Evolutionary conservation across 2,888 invertebrate genomes (phyloP).

Genomic region (Cryptophagus acutangulus): DNA sequence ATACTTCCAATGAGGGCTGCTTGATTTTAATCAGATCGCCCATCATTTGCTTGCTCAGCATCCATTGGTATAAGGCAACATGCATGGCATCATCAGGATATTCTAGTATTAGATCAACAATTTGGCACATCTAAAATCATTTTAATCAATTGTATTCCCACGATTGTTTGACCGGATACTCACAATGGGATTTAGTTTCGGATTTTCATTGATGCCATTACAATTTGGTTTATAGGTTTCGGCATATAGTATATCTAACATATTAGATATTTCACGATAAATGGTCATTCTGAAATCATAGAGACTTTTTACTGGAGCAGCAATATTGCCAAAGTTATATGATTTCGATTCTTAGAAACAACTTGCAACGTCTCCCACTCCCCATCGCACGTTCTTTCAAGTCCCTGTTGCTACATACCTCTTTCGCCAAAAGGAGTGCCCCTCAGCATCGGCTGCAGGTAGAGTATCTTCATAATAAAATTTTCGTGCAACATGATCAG

Average conservation of each 20-base stretch:
- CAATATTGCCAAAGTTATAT: too few species aligned
- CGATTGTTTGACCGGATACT: too few species aligned
- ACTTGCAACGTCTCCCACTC: slow-evolving; percentile 8
- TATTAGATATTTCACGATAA: slow-evolving; percentile 79
- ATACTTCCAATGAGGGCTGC: slow-evolving; percentile 70
- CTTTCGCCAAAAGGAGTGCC: slow-evolving; percentile 45
- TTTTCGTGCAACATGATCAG: slow-evolving; percentile 80
- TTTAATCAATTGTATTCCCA: neutral
- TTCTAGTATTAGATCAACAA: slow-evolving; percentile 64
- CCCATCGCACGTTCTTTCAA: neutral
- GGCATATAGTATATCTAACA: slow-evolving; percentile 63
- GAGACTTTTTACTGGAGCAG: too few species aligned
- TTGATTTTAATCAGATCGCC: slow-evolving; percentile 64
- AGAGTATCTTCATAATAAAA: slow-evolving; percentile 77
- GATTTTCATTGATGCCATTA: too few species aligned
- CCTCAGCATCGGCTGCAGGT: slow-evolving; percentile 77
- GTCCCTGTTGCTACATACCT: too few species aligned
- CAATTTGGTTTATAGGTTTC: slow-evolving; percentile 24
- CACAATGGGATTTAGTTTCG: too few species aligned
- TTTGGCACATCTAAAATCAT: slow-evolving; percentile 38
- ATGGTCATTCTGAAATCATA: slow-evolving; percentile 69
- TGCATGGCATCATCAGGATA: slow-evolving; percentile 84
- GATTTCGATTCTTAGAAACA: too few species aligned
- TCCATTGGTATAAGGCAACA: slow-evolving; percentile 89
- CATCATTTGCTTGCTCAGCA: slow-evolving; percentile 71